Conservation (phyloP, 2,888 invertebrate species). For the Syrphus vitripennis region DNA sequence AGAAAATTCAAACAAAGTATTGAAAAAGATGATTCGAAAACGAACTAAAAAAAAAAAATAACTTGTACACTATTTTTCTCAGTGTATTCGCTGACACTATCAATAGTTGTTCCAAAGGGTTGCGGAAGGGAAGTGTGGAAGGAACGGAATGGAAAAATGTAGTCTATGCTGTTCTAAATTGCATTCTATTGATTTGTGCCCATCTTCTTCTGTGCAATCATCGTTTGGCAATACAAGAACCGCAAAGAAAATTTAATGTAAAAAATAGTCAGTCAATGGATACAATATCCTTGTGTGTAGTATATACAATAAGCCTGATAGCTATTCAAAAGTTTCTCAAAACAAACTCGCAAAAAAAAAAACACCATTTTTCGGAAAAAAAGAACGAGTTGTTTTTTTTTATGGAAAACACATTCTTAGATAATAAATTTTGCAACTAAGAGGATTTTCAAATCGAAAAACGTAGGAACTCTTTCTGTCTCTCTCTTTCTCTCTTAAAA, state of each 20-base stretch:
- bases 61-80: too few relatives aligned
- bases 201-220: conserved; percentile 21
- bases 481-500: too few relatives aligned
- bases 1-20: too few relatives aligned
- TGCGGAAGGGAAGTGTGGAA: not conserved
- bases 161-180: conserved; percentile 66
- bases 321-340: not conserved
- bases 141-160: conserved; percentile 21
- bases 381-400: not conserved
- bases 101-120: not conserved
- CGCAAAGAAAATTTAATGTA: conserved; percentile 53
- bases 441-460: conserved; percentile 66
- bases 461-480: too few relatives aligned
- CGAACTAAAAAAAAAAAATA: too few relatives aligned
- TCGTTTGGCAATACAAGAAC: conserved; percentile 5
- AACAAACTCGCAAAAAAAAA: conserved; percentile 22
- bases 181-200: conserved; percentile 68
- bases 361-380: not conserved
- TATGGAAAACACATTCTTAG: conserved; percentile 34
- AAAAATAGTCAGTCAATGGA: conserved; percentile 37
- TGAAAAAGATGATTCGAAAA: too few relatives aligned
- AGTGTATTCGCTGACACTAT: conserved; percentile 32
- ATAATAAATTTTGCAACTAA: conserved; percentile 58
- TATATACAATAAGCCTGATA: not conserved
- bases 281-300: not conserved